Evolutionary conservation across 2,888 invertebrate genomes (phyloP), one percentile per base, ranked within the genome.

Genomic region (Mongoloraphidia duomilia): DNA sequence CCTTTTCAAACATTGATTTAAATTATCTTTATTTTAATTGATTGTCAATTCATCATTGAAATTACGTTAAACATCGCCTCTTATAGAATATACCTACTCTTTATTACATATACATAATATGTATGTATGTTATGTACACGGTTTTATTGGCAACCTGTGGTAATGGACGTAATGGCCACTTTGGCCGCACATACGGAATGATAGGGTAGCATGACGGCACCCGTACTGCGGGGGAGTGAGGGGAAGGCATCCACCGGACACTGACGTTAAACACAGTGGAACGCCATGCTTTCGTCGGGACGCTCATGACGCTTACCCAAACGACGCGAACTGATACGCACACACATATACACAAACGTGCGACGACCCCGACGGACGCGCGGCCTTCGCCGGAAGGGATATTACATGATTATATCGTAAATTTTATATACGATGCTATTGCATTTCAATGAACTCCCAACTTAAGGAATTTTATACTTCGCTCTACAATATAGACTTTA

Each of bases 361-460:
- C 26, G 26, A 6, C 26, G 26, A 26, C 26, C 26, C 26, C 26
- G 26, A 6, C 26, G 26, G 26, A 26, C 26, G 45, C 11, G 38
- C 45, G 36, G 33, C 26, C 14, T 12, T 17, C 41, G 38, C 48
- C 48, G 48, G 48, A 48, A 48, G 37, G 37, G 37, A 36, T 43
- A 43, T 48, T 43, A 43, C 48, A 48, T 48, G 48, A 48, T 48
- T 48, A 48, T 48, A 36, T 38, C 48, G 48, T 48, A 48, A 48
- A 48, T 48, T 43, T 26, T 26, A 26, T 26, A 26, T 26, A 26
- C 26, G 26, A 26, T 26, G 26, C 26, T 26, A 26, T 26, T 26
- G 26, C 26, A 26, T 26, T 26, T 26, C 26, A 26, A 26, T 26
- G 26, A 26, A 26, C 26, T 26, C 6, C 26, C 26, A 26, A 26